Conservation (phyloP, 2,888 invertebrate genomes). For the Tupiocoris notatus region DNA sequence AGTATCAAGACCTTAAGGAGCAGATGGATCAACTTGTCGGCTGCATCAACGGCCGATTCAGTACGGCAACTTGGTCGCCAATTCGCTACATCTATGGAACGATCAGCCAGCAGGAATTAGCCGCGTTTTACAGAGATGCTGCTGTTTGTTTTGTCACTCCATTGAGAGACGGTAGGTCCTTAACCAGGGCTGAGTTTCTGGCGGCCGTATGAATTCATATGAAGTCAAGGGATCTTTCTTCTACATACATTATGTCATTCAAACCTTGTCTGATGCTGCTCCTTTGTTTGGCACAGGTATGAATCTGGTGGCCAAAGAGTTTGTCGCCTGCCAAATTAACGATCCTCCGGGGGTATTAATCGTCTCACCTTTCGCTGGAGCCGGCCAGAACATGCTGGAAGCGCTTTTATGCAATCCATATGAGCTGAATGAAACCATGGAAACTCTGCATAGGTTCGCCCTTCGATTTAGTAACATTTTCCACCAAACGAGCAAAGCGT, state of each 20-base stretch:
- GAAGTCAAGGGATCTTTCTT: too few relatives aligned
- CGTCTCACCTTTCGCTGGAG: constrained; percentile 87
- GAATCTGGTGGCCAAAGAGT: constrained; percentile 91
- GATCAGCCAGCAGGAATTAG: constrained; percentile 80
- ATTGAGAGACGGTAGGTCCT: constrained; percentile 73
- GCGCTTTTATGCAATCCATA: constrained; percentile 87
- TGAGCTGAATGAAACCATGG: constrained; percentile 82
- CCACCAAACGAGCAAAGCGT: too few relatives aligned
- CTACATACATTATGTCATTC: too few relatives aligned
- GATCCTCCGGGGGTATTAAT: constrained; percentile 81
- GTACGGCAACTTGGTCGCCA: constrained; percentile 89
- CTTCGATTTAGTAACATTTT: too few relatives aligned
- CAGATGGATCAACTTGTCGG: constrained; percentile 88
- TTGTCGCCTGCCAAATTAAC: constrained; percentile 88
- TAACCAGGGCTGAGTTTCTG: too few relatives aligned
- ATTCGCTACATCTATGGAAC: constrained; percentile 87
- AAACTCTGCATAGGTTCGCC: constrained; percentile 74
- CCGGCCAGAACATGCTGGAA: constrained; percentile 92
- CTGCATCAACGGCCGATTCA: constrained; percentile 82
- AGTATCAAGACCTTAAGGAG: constrained; percentile 85
- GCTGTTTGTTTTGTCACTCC: constrained; percentile 86
- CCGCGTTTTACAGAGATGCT: constrained; percentile 82
- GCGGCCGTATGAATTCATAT: too few relatives aligned
- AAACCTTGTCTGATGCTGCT: not conserved
- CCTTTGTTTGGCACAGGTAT: constrained; percentile 57